A percentile compares a stretch with the other conserved stretches of the same genome.
phyloP scores from a whole-genome alignment of 1,140 invertebrate species.

The Drosophila pruinosa region DNA sequence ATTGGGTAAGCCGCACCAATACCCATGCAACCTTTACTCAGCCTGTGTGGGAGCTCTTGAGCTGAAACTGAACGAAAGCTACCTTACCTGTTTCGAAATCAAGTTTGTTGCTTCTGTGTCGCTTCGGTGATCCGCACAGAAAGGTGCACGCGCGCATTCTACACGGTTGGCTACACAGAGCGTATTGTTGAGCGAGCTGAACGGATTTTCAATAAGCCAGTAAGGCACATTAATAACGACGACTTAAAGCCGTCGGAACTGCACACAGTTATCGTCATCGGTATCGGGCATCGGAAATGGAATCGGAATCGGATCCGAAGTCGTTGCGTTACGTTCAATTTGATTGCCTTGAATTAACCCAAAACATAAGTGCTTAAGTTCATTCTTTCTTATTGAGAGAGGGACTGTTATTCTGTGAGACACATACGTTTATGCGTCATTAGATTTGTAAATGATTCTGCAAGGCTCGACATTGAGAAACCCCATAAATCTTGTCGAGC shows the following conservation, averaged over 20 bases:
- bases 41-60: constrained; percentile 33
- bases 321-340: neutral
- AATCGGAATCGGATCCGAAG: neutral
- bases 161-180: constrained; percentile 65
- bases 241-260: constrained; percentile 60
- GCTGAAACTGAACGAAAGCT: constrained; percentile 75
- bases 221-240: constrained; percentile 26
- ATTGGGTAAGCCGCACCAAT: constrained; percentile 51
- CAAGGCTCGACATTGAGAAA: constrained; percentile 47
- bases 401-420: constrained; percentile 1
- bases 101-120: constrained; percentile 80
- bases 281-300: neutral
- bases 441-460: constrained; percentile 64
- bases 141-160: constrained; percentile 80
- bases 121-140: constrained; percentile 78
- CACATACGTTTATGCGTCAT: constrained; percentile 44
- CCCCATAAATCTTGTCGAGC: constrained; percentile 62
- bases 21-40: neutral
- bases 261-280: constrained; percentile 4
- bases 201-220: constrained; percentile 57
- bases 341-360: neutral
- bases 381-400: too few species aligned
- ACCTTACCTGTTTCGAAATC: constrained; percentile 79
- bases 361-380: constrained; percentile 10
- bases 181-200: constrained; percentile 47